Evolutionary conservation across 2,888 invertebrate species (phyloP), one percentile per base, ranked within the genome.

Genomic region (Mellilla xanthometata): DNA sequence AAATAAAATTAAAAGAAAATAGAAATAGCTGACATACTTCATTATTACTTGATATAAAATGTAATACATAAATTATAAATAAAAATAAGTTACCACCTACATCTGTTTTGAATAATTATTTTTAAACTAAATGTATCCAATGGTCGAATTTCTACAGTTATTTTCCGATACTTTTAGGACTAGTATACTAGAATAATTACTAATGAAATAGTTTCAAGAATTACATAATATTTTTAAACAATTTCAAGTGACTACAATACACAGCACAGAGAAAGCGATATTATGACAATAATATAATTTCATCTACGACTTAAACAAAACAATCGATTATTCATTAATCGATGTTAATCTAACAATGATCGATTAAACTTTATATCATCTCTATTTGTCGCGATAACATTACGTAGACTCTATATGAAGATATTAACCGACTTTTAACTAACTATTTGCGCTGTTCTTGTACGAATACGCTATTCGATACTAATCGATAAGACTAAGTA

Each of bases 1-100:
- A 24, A 66, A 62, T 54, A 15, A 60, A 65, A 54, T 51, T 54
- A 51, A 32, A 58, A 53, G 62, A 32, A 60, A 61, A 60, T 63
- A 51, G 56, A 58, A 60, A 53, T 59, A 54, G 44, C 32, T 34
- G 45, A 44, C 39, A 24, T 13, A 43, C 27, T 45, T 47, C 29
- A 51, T 45, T 36, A 9, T 36, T 30, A 32, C 8, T 42, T 54
- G 40, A 47, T 59, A 7, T n/a, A 19, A 19, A 1, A 19, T 19
- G 15, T 19, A 19, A 5, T n/a, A n/a, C n/a, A n/a, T n/a, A n/a
- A 8, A 5, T 43, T 33, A 47, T 43, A 15, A 43, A 54, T 56
- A 60, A 54, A 27, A 28, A 28, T 19, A n/a, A 12, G 41, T 56
- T 58, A 49, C 48, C 54, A 34, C 19, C 44, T 38, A 34, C 12